Evolutionary conservation across 2,888 invertebrate genomes (phyloP), one percentile per base, ranked within the genome.

Genomic region (Lepas anatifera): DNA sequence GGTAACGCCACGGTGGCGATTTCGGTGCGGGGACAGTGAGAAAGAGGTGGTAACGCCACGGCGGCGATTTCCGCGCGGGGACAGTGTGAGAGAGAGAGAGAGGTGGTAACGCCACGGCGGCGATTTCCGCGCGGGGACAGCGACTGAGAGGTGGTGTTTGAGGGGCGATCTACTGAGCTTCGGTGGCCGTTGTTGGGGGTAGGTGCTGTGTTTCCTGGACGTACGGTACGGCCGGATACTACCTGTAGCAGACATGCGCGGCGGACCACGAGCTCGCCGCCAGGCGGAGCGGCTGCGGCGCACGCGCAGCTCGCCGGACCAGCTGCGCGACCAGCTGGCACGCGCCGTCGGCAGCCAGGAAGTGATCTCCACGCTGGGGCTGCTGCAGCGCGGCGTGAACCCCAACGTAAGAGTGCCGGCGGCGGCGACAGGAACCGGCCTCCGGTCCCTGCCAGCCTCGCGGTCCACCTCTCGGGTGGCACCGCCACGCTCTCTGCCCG

Each of bases 171-270:
- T n/a, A n/a, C n/a, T 71, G 27, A 97, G 97, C 70, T 91, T 90
- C 76, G 93, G 93, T 0, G 86, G 90, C 68, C n/a, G n/a, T n/a
- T n/a, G n/a, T n/a, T n/a, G n/a, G n/a, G n/a, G n/a, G n/a, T n/a
- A n/a, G n/a, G n/a, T n/a, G n/a, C n/a, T n/a, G n/a, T n/a, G n/a
- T n/a, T n/a, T n/a, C n/a, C n/a, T n/a, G n/a, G n/a, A n/a, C n/a
- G n/a, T n/a, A n/a, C n/a, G n/a, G n/a, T n/a, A n/a, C n/a, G n/a
- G n/a, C n/a, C n/a, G n/a, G n/a, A n/a, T n/a, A n/a, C n/a, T n/a
- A n/a, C n/a, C n/a, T n/a, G n/a, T n/a, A n/a, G 99, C 98, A 0
- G 95, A 96, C 80, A 92, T 99, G 72, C 90, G 96, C 0, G 99
- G 99, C 0, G 99, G 98, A 82, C 99, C 99, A 0, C 85, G 99